Percentiles rank a stretch among this genome's conserved stretches.
Conservation (phyloP, 2,888 invertebrate species). For the Uropetala carovei region DNA sequence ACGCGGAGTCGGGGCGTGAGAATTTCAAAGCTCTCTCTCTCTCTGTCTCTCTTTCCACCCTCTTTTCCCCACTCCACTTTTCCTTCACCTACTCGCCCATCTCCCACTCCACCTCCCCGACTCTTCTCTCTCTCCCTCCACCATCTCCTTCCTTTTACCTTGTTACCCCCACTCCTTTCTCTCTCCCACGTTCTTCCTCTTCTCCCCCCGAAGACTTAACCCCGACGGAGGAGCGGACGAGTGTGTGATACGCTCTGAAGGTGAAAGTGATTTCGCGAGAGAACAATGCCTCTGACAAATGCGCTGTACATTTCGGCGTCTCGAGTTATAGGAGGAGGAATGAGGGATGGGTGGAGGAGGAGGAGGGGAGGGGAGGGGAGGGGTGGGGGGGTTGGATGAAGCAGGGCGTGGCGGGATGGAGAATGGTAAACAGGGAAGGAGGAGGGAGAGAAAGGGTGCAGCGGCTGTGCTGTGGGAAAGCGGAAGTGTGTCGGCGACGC, state of each 20-base stretch:
- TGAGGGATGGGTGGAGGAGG: too few species aligned
- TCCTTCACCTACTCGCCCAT: not conserved
- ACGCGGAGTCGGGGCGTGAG: too few species aligned
- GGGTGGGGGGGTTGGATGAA: too few species aligned
- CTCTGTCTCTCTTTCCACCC: too few species aligned
- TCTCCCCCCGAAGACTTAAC: not conserved
- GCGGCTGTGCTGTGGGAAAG: not conserved
- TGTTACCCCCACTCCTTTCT: not conserved
- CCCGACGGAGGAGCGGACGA: not conserved
- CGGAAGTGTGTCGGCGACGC: not conserved
- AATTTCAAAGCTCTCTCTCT: too few species aligned
- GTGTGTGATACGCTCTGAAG: not conserved
- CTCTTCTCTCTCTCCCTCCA: not conserved
- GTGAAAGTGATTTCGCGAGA: constrained; percentile 21
- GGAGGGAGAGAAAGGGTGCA: not conserved
- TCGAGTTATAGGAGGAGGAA: not conserved
- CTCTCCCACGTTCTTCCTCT: not conserved
- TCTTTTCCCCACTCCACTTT: not conserved
- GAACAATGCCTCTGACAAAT: constrained; percentile 25
- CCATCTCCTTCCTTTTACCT: not conserved
- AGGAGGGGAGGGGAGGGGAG: too few species aligned
- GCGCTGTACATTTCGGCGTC: not conserved
- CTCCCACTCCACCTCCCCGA: not conserved
- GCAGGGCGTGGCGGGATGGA: too few species aligned
- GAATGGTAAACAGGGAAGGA: not conserved